Percentiles rank a stretch among this genome's conserved stretches.
These are phyloP conservation scores for Aptenodytes forsteri DNA, from an alignment of 2,113 vertebrate species.

Conservation along the genomic window DNA sequence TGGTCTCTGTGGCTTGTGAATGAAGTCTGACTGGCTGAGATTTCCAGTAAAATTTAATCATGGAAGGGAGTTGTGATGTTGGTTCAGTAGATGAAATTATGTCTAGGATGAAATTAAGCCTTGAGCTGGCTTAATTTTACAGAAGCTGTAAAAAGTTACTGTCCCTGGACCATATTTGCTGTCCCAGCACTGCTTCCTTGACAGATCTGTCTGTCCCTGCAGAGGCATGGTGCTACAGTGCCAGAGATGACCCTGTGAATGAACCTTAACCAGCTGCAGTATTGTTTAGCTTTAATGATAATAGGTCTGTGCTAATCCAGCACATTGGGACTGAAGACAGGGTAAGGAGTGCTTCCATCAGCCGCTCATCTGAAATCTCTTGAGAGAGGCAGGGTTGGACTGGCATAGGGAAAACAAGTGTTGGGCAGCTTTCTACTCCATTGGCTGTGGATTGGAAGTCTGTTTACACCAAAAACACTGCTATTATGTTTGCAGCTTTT, in stretches of 20 bases:
- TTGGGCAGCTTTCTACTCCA: neutral
- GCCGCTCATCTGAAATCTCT: neutral
- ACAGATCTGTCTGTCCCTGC: neutral
- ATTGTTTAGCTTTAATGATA: neutral
- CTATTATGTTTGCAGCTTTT: neutral
- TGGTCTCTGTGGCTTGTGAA: neutral
- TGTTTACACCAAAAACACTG: neutral
- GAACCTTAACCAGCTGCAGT: neutral
- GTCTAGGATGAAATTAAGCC: neutral
- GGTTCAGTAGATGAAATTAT: neutral
- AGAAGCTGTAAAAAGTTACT: neutral
- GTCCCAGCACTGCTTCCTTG: neutral
- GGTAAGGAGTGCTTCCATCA: neutral
- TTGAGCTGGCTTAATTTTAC: too few species aligned
- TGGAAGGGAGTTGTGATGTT: neutral
- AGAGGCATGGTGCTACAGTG: neutral
- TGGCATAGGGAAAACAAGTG: neutral
- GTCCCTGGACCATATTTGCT: neutral
- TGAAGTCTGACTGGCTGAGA: neutral
- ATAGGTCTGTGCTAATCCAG: neutral
- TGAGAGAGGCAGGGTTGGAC: neutral
- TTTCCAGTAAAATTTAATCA: neutral
- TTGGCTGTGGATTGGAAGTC: neutral
- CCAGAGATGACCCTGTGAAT: neutral
- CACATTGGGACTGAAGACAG: neutral